These are phyloP conservation scores for Cheilosia vernalis DNA, from an alignment of 2,888 invertebrate species.

Conservation along the genomic window DNA sequence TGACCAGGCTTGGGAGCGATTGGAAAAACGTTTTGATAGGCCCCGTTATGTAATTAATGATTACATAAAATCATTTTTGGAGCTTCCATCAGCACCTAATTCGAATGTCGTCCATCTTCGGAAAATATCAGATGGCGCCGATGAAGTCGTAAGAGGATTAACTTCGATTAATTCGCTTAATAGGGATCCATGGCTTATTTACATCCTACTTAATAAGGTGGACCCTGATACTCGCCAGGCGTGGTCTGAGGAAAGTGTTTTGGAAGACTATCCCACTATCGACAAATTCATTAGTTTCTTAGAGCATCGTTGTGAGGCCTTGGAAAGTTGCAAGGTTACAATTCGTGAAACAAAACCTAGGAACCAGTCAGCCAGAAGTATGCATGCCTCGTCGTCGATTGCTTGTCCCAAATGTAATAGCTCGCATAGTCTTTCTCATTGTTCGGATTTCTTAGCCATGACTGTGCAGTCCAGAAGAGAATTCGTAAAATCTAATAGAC, in stretches of 20 bases:
- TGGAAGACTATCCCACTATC: conserved; percentile 23
- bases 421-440: not conserved
- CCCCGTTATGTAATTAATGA: not conserved
- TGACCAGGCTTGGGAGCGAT: conserved; percentile 8
- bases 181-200: conserved; percentile 44
- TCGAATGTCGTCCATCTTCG: no score
- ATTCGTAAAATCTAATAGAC: not conserved
- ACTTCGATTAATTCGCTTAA: not conserved
- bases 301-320: conserved; percentile 27
- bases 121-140: no score
- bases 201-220: conserved; percentile 35
- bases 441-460: not conserved
- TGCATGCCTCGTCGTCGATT: not conserved
- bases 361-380: conserved; percentile 18
- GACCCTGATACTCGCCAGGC: conserved; percentile 35
- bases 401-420: not conserved
- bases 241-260: conserved; percentile 21
- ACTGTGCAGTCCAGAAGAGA: not conserved
- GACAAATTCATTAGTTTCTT: conserved; percentile 31
- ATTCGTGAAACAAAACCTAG: not conserved
- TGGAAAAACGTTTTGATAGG: not conserved
- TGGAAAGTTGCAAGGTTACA: conserved; percentile 21
- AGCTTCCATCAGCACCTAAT: not conserved
- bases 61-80: not conserved
- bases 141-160: no score